Evolutionary conservation across 1,140 invertebrate species (phyloP).

Genomic region (Drosophila lowei): DNA sequence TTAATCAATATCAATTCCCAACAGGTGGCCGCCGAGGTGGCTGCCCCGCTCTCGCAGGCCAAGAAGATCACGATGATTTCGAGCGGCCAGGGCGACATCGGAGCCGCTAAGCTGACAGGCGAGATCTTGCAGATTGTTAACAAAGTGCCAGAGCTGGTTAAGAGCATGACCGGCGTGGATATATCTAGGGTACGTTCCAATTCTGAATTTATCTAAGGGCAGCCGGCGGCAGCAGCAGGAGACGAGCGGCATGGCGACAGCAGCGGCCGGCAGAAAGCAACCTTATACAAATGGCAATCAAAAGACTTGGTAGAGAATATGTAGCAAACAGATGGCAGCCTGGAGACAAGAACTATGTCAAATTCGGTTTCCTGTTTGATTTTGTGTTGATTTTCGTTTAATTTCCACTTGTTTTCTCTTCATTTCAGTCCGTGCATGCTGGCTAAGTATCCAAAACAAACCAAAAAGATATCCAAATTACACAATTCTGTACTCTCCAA

Average conservation of each 20-base stretch:
- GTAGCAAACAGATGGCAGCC: conserved; percentile 24
- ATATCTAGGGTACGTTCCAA: conserved; percentile 90
- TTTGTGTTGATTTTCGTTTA: conserved; percentile 53
- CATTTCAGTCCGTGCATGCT: conserved; percentile 83
- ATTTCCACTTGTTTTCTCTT: conserved; percentile 73
- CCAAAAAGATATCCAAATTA: conserved; percentile 36
- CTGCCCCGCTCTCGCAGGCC: conserved; percentile 95
- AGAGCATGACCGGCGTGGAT: conserved; percentile 95
- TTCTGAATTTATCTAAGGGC: conserved; percentile 82
- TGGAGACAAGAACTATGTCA: conserved; percentile 28
- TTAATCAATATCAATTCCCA: conserved; percentile 30
- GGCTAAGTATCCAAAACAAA: conserved; percentile 70
- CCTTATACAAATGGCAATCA: conserved; percentile 76
- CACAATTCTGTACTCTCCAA: conserved; percentile 55
- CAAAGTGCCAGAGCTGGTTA: conserved; percentile 94
- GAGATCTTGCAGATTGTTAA: conserved; percentile 97
- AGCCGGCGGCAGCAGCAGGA: not conserved
- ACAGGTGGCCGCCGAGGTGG: conserved; percentile 97
- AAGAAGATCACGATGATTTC: conserved; percentile 98
- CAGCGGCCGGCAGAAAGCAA: conserved; percentile 20
- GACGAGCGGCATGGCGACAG: not conserved
- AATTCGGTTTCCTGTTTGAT: conserved; percentile 34
- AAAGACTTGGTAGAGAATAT: conserved; percentile 73
- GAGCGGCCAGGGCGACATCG: conserved; percentile 94
- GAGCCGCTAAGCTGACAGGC: conserved; percentile 95